Evolutionary conservation across 1,140 invertebrate species (phyloP).

Genomic region (Halotydeus destructor): DNA sequence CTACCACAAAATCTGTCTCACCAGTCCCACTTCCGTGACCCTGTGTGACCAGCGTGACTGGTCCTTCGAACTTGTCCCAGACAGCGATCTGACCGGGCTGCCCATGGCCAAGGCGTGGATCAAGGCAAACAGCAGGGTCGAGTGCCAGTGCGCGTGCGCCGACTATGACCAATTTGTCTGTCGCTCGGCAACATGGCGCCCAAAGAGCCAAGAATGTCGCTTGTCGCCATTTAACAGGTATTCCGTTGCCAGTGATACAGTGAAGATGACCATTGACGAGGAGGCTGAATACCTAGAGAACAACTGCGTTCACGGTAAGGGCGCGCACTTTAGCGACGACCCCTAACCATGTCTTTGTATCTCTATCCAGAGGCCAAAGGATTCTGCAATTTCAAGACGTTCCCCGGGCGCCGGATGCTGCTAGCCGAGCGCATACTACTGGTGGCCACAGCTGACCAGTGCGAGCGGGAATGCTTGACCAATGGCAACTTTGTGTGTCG

Average conservation of each 20-base stretch:
- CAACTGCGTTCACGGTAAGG: slow-evolving; percentile 29
- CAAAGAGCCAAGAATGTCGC: slow-evolving; percentile 57
- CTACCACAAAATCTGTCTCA: too few species aligned
- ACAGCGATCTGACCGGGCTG: slow-evolving; percentile 23
- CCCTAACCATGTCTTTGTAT: not conserved
- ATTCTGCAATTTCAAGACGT: slow-evolving; percentile 14
- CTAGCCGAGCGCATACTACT: slow-evolving; percentile 2
- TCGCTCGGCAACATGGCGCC: slow-evolving; percentile 73
- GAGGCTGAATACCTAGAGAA: slow-evolving; percentile 27
- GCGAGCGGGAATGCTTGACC: slow-evolving; percentile 12
- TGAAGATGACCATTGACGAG: slow-evolving; percentile 9
- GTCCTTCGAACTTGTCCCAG: slow-evolving; percentile 74
- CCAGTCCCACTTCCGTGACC: not conserved
- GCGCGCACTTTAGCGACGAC: not conserved
- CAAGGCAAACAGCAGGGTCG: slow-evolving; percentile 39
- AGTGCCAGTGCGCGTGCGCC: slow-evolving; percentile 65
- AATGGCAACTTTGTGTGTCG: slow-evolving; percentile 13
- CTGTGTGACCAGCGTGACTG: slow-evolving; percentile 36
- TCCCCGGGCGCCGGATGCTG: not conserved
- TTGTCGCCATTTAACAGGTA: slow-evolving; percentile 64
- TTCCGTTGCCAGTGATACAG: slow-evolving; percentile 13
- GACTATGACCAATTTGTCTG: slow-evolving; percentile 66
- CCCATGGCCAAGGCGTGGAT: slow-evolving; percentile 35
- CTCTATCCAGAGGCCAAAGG: slow-evolving; percentile 9
- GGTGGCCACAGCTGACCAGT: slow-evolving; percentile 8